These are phyloP conservation scores for Leptopilina drosophilae DNA, from an alignment of 2,888 invertebrate species.

Conservation along the genomic window DNA sequence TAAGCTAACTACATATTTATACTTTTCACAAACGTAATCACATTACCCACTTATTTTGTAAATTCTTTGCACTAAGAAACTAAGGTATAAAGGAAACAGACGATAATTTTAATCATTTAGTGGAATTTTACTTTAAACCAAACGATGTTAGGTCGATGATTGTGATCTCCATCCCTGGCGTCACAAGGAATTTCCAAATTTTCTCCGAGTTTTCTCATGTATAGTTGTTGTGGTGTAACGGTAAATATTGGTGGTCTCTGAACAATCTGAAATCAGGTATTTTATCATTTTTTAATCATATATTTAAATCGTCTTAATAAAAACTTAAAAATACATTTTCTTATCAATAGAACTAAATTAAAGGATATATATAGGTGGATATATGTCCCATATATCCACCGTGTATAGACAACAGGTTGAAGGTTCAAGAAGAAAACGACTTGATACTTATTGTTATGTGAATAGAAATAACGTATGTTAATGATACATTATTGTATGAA, in stretches of 20 bases:
- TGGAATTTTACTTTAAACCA: conserved; percentile 82
- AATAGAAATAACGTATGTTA: no score
- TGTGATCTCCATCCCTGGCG: conserved; percentile 83
- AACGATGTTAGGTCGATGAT: conserved; percentile 82
- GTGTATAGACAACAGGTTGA: no score
- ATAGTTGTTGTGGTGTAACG: conserved; percentile 88
- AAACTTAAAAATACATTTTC: no score
- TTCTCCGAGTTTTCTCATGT: conserved; percentile 89
- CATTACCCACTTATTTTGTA: not conserved
- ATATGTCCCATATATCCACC: no score
- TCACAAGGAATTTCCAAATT: conserved; percentile 90
- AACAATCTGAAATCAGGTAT: conserved; percentile 78
- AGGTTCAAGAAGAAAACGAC: no score
- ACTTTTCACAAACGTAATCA: conserved; percentile 10
- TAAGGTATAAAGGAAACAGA: conserved; percentile 8
- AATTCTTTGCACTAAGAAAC: not conserved
- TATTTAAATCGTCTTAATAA: no score
- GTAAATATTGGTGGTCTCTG: conserved; percentile 91
- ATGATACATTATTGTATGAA: no score
- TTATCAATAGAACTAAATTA: no score
- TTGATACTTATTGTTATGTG: no score
- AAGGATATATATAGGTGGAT: no score
- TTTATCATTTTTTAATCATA: no score
- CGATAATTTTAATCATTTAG: conserved; percentile 23
- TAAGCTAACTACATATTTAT: conserved; percentile 28